Percentiles rank a stretch among this genome's conserved stretches.
phyloP scores from a whole-genome alignment of 1,140 invertebrate genomes.

The Microvelia longipes region DNA sequence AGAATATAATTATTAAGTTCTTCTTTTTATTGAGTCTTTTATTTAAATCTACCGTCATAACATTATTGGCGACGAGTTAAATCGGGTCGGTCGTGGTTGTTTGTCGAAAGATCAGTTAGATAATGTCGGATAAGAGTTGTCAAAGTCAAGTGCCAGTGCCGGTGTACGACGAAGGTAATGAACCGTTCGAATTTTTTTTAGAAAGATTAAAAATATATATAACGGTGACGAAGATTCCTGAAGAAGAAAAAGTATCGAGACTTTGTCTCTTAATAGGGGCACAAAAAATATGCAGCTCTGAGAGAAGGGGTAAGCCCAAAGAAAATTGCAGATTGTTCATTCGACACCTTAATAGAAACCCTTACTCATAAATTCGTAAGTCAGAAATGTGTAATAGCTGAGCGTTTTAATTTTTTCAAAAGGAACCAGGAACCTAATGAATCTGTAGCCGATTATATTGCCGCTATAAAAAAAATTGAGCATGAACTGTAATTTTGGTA shows the following conservation, averaged over 20 bases:
- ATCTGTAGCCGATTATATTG: not conserved
- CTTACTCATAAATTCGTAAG: not conserved
- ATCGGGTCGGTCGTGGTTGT: too few relatives aligned
- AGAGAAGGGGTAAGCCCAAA: not conserved
- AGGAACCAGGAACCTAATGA: not conserved
- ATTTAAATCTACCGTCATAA: too few relatives aligned
- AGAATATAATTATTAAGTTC: too few relatives aligned
- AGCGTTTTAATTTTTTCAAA: not conserved
- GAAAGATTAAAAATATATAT: not conserved
- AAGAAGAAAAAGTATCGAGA: not conserved
- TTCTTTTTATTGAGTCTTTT: too few relatives aligned
- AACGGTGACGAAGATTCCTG: not conserved
- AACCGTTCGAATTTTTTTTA: not conserved
- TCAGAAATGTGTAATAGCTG: not conserved
- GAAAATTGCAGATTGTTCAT: not conserved
- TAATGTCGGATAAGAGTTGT: too few relatives aligned
- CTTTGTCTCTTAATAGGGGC: not conserved
- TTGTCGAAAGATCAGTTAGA: too few relatives aligned
- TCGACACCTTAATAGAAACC: not conserved
- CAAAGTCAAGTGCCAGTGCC: too few relatives aligned
- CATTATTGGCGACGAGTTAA: too few relatives aligned
- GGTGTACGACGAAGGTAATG: not conserved
- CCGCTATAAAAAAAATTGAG: not conserved
- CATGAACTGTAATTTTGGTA: not conserved
- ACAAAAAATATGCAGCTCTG: not conserved